phyloP scores from a whole-genome alignment of 2,888 invertebrate species.

The Cinara cedri region DNA sequence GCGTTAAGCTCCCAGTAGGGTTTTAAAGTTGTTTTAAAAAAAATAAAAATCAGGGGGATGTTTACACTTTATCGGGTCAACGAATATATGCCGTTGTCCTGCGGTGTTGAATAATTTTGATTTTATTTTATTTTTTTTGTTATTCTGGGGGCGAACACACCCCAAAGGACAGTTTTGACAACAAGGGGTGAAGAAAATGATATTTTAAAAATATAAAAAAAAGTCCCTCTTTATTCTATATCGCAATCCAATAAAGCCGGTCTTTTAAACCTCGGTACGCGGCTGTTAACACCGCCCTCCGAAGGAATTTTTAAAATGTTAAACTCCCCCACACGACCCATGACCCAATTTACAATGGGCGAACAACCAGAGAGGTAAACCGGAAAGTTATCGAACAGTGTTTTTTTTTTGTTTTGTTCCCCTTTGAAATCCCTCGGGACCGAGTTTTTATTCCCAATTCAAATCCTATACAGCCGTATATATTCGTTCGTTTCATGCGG shows the following conservation, averaged over 20 bases:
- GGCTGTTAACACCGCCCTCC: conserved; percentile 44
- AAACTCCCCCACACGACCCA: conserved; percentile 53
- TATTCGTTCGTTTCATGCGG: conserved; percentile 51
- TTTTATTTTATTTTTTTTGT: conserved; percentile 9
- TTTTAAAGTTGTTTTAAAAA: conserved; percentile 34
- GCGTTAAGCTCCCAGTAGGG: conserved; percentile 17
- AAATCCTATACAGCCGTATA: conserved; percentile 41
- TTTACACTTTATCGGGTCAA: conserved; percentile 53
- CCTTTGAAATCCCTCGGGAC: conserved; percentile 28
- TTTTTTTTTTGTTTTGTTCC: background rate
- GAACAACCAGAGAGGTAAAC: conserved; percentile 55
- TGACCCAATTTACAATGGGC: conserved; percentile 55
- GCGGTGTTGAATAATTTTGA: conserved; percentile 49
- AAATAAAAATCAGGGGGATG: conserved; percentile 32
- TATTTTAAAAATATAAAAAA: conserved; percentile 55
- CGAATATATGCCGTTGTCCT: conserved; percentile 28
- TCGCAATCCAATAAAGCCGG: conserved; percentile 53
- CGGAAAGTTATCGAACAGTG: conserved; percentile 52
- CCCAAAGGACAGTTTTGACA: conserved; percentile 54
- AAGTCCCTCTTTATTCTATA: conserved; percentile 45
- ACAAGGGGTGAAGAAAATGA: conserved; percentile 52
- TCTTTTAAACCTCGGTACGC: conserved; percentile 49
- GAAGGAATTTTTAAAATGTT: conserved; percentile 53
- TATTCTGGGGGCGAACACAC: conserved; percentile 45
- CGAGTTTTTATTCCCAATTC: conserved; percentile 55